Conservation (phyloP, 2,888 invertebrate genomes). For the Eristalis pertinax region DNA sequence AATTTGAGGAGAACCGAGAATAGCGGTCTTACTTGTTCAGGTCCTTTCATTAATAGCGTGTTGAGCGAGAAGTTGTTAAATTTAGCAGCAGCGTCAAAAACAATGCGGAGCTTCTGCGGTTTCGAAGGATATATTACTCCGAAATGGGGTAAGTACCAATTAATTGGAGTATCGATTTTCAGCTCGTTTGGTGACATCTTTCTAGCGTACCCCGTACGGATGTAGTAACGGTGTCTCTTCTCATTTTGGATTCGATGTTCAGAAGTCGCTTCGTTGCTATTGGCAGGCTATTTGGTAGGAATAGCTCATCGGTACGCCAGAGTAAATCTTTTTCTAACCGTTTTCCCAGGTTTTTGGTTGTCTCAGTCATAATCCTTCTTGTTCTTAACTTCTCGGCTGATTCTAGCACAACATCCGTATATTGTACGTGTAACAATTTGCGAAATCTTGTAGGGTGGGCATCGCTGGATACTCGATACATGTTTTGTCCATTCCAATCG, state of each 20-base stretch:
- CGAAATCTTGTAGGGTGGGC: too few relatives aligned
- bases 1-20: neutral
- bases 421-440: too few relatives aligned
- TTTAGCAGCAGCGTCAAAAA: neutral
- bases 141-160: neutral
- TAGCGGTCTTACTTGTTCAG: too few relatives aligned
- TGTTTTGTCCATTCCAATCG: too few relatives aligned
- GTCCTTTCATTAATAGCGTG: neutral
- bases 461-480: too few relatives aligned
- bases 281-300: constrained; percentile 36
- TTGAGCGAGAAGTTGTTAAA: neutral
- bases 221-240: neutral
- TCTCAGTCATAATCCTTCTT: constrained; percentile 26
- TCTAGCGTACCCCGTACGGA: neutral
- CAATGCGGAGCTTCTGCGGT: neutral
- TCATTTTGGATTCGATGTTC: constrained; percentile 29
- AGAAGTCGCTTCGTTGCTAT: constrained; percentile 60
- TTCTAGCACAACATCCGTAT: constrained; percentile 6
- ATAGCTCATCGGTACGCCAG: constrained; percentile 42
- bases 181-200: neutral
- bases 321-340: constrained; percentile 60
- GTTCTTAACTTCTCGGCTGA: constrained; percentile 35
- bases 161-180: neutral
- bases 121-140: neutral
- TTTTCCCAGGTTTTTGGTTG: too few relatives aligned